These are phyloP conservation scores for Stenotaenia linearis DNA, from an alignment of 2,888 invertebrate genomes.

Conservation along the genomic window DNA sequence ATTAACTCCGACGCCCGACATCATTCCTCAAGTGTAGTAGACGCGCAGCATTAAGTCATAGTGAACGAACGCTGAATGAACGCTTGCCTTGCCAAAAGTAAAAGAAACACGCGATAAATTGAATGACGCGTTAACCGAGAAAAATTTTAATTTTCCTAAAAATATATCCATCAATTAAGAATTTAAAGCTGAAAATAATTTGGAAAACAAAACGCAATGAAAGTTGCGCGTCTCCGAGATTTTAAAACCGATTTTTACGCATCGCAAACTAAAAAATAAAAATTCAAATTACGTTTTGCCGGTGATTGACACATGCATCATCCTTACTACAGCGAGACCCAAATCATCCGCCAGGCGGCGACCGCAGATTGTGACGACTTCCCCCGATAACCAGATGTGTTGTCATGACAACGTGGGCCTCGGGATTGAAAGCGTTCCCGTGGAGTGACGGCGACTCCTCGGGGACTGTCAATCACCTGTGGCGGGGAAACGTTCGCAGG, in stretches of 20 bases:
- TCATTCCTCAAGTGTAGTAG: conserved; percentile 1
- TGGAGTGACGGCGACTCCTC: conserved; percentile 30
- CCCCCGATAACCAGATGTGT: conserved; percentile 31
- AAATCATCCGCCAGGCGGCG: background rate
- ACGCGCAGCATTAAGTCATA: background rate
- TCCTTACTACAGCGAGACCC: background rate
- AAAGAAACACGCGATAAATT: background rate
- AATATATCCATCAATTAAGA: background rate
- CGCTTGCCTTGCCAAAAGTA: background rate
- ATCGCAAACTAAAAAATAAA: background rate
- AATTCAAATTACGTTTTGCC: background rate
- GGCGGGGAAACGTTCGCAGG: conserved; percentile 18
- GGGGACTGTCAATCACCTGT: conserved; percentile 31
- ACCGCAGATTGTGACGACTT: background rate
- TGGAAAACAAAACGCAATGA: background rate
- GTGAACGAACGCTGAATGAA: background rate
- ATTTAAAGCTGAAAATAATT: background rate
- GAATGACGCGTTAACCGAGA: background rate
- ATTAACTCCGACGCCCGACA: conserved; percentile 17
- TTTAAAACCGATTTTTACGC: background rate
- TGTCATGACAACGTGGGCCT: conserved; percentile 28
- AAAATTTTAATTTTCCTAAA: background rate
- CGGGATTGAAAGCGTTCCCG: conserved; percentile 29
- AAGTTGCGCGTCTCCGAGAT: background rate
- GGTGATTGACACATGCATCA: background rate